phyloP scores from a whole-genome alignment of 2,888 invertebrate genomes.

The Eulithis prunata region DNA sequence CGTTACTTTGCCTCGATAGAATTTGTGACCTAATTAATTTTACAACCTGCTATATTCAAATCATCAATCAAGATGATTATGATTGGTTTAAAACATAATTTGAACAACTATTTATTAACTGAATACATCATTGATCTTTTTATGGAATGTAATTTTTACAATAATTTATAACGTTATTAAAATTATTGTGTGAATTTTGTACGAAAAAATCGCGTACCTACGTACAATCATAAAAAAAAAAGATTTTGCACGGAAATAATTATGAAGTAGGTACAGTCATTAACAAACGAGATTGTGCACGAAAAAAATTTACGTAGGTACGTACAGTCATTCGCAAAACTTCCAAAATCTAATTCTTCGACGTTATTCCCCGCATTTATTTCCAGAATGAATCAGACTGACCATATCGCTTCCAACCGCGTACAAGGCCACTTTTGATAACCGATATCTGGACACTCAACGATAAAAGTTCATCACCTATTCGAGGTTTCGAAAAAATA shows the following conservation, averaged over 20 bases:
- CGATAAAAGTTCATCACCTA: not conserved
- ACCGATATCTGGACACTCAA: constrained; percentile 15
- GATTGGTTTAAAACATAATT: constrained; percentile 16
- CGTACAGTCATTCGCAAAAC: no score
- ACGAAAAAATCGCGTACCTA: no score
- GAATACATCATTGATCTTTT: constrained; percentile 1
- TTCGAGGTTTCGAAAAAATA: no score
- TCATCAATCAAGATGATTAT: constrained; percentile 11
- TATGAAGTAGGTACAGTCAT: no score
- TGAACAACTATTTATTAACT: constrained; percentile 10
- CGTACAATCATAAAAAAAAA: not conserved
- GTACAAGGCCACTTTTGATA: constrained; percentile 29
- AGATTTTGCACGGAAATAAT: not conserved
- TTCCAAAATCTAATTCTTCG: no score
- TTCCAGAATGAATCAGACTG: constrained; percentile 17
- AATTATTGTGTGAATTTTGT: not conserved
- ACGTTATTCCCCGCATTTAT: constrained; percentile 3
- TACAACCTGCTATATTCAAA: constrained; percentile 9
- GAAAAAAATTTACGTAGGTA: no score
- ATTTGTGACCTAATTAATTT: constrained; percentile 26
- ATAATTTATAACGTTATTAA: not conserved
- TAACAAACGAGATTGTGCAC: no score
- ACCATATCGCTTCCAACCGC: constrained; percentile 28
- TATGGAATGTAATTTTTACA: constrained; percentile 13
- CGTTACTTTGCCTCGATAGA: constrained; percentile 5